These are phyloP conservation scores for Tinea pellionella DNA, from an alignment of 2,888 invertebrate genomes.

Conservation along the genomic window DNA sequence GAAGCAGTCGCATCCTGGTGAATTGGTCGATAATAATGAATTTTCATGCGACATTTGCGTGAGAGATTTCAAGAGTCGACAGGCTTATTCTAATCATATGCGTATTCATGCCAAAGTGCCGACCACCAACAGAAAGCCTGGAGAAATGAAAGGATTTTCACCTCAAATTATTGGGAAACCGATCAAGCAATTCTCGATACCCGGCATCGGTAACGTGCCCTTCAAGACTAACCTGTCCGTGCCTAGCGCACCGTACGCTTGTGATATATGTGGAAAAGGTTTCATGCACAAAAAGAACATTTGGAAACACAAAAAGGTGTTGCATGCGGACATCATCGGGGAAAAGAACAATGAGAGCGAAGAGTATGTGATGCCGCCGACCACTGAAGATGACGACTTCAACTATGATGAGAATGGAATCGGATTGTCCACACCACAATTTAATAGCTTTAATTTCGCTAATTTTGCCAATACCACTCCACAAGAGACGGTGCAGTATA, in stretches of 20 bases:
- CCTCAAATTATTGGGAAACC: constrained; percentile 58
- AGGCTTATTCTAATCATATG: constrained; percentile 66
- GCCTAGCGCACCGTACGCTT: constrained; percentile 65
- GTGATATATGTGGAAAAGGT: constrained; percentile 74
- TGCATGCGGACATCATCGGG: constrained; percentile 56
- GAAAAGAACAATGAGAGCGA: constrained; percentile 60
- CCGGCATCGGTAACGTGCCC: constrained; percentile 29
- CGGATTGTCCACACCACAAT: constrained; percentile 56
- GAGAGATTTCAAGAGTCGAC: constrained; percentile 68
- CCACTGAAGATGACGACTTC: constrained; percentile 62
- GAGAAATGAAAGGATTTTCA: constrained; percentile 44
- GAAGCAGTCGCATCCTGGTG: constrained; percentile 57
- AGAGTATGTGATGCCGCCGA: constrained; percentile 62
- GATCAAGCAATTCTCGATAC: constrained; percentile 41
- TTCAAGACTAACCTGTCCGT: constrained; percentile 53
- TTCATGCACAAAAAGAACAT: constrained; percentile 68
- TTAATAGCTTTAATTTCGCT: constrained; percentile 59
- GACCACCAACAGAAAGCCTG: constrained; percentile 58
- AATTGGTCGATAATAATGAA: constrained; percentile 36
- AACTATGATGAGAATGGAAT: constrained; percentile 56
- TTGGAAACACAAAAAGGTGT: constrained; percentile 66
- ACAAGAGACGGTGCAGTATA: constrained; percentile 41
- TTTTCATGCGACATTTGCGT: constrained; percentile 71
- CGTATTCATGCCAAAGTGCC: constrained; percentile 64
- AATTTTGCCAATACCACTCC: constrained; percentile 37